A percentile compares a stretch with the other conserved stretches of the same genome.
phyloP scores from a whole-genome alignment of 2,797 vertebrate species.

The Distichodus sexfasciatus region DNA sequence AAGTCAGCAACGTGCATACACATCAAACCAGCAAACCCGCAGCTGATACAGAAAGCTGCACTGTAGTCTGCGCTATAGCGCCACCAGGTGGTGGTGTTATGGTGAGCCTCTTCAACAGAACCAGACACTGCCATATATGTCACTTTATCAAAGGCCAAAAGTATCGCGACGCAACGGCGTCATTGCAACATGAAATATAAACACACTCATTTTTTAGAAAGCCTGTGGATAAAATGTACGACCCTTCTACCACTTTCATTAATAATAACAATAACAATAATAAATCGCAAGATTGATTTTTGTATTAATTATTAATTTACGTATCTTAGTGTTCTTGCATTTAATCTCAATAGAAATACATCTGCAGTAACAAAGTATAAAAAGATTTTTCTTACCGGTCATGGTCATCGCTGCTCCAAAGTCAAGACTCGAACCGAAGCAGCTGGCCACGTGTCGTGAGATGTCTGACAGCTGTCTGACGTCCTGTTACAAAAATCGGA shows the following conservation, averaged over 20 bases:
- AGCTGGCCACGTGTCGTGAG: not conserved
- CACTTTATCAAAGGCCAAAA: not conserved
- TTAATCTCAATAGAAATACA: too few species aligned
- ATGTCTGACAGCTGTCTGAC: conserved; percentile 9
- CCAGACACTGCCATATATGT: not conserved
- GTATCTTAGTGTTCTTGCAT: too few species aligned
- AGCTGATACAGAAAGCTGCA: not conserved
- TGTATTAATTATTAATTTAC: too few species aligned
- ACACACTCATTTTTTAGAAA: not conserved
- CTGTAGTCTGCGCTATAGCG: not conserved
- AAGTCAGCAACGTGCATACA: too few species aligned
- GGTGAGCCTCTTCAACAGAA: not conserved
- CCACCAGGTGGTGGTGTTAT: not conserved
- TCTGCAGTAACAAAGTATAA: not conserved
- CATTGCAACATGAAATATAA: not conserved
- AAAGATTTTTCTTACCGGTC: not conserved
- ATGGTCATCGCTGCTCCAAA: not conserved
- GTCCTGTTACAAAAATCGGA: too few species aligned
- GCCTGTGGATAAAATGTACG: not conserved
- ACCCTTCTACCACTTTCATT: too few species aligned
- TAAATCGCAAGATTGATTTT: too few species aligned
- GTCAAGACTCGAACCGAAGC: not conserved
- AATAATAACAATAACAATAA: too few species aligned
- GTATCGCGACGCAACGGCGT: not conserved
- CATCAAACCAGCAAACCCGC: not conserved